A percentile compares a stretch with the other conserved stretches of the same genome.
These are phyloP conservation scores for Dysdera silvatica DNA, from an alignment of 1,140 invertebrate genomes.

Conservation along the genomic window DNA sequence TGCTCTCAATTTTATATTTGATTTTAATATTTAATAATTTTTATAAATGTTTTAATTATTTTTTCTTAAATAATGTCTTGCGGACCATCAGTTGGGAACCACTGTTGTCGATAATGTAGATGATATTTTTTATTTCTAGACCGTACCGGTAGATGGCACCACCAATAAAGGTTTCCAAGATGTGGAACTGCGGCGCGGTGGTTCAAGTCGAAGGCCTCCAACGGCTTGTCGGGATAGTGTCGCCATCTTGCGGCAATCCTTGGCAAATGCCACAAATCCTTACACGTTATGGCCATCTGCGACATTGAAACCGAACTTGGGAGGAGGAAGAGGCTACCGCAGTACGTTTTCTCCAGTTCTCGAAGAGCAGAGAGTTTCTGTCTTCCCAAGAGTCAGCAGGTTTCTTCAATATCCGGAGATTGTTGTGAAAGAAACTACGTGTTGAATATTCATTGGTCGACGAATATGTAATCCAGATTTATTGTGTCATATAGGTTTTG, in stretches of 20 bases:
- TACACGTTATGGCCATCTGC: conserved; percentile 21
- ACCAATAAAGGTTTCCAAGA: conserved; percentile 8
- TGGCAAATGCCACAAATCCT: conserved; percentile 11
- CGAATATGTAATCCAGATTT: no score
- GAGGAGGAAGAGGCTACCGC: background rate
- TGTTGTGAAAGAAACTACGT: conserved; percentile 20
- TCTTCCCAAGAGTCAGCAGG: conserved; percentile 8
- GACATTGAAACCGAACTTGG: background rate
- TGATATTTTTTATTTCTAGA: no score
- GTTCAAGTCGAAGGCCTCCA: background rate
- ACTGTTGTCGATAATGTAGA: no score
- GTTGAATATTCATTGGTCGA: no score
- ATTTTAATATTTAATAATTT: no score
- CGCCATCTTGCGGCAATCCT: conserved; percentile 12
- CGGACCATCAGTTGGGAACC: no score
- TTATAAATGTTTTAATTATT: no score
- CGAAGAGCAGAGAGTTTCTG: conserved; percentile 10
- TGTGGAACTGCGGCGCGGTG: conserved; percentile 5
- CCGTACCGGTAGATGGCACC: no score
- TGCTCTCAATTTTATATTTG: no score
- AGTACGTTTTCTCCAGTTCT: conserved; percentile 13
- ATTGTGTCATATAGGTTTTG: no score
- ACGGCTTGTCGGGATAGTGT: conserved; percentile 2
- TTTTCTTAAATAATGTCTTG: no score
- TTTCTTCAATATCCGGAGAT: conserved; percentile 19